Percentiles rank a stretch among this genome's conserved stretches.
Evolutionary conservation across 2,113 vertebrate species (phyloP).

Genomic region (Clarias macrocephalus): DNA sequence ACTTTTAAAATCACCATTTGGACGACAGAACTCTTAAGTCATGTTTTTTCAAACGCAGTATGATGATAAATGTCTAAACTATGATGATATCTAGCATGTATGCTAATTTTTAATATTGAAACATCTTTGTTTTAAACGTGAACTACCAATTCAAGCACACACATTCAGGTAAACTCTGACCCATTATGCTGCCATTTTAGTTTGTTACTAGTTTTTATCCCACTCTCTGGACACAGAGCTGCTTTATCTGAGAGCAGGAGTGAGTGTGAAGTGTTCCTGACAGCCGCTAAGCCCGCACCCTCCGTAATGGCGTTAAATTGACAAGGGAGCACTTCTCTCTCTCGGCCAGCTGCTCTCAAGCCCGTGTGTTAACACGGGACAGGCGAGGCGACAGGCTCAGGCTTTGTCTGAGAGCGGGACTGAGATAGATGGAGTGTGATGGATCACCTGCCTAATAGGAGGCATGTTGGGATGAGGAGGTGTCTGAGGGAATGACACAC

Average conservation of each 20-base stretch:
- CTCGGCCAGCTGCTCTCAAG: slow-evolving; percentile 26
- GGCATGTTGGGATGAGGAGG: slow-evolving; percentile 35
- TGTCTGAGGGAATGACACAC: slow-evolving; percentile 28
- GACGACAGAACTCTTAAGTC: neutral
- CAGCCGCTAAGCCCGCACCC: slow-evolving; percentile 50
- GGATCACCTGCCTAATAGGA: slow-evolving; percentile 32
- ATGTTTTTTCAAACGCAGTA: neutral
- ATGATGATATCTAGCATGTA: too few species aligned
- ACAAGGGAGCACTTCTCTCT: slow-evolving; percentile 33
- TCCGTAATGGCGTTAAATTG: slow-evolving; percentile 47
- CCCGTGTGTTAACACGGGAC: slow-evolving; percentile 15
- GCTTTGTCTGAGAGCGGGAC: slow-evolving; percentile 20
- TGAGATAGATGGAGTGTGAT: slow-evolving; percentile 42
- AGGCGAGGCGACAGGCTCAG: neutral
- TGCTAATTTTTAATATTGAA: neutral
- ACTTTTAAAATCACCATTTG: neutral
- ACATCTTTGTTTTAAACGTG: neutral
- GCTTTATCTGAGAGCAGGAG: slow-evolving; percentile 41
- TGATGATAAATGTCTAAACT: too few species aligned
- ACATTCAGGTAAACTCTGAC: neutral
- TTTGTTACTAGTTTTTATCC: neutral
- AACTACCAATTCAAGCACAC: neutral
- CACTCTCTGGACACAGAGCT: neutral
- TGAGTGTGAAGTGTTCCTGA: slow-evolving; percentile 50
- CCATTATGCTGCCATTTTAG: neutral